Evolutionary conservation across 2,888 invertebrate genomes (phyloP).

Genomic region (Ichneumoninae sp.): DNA sequence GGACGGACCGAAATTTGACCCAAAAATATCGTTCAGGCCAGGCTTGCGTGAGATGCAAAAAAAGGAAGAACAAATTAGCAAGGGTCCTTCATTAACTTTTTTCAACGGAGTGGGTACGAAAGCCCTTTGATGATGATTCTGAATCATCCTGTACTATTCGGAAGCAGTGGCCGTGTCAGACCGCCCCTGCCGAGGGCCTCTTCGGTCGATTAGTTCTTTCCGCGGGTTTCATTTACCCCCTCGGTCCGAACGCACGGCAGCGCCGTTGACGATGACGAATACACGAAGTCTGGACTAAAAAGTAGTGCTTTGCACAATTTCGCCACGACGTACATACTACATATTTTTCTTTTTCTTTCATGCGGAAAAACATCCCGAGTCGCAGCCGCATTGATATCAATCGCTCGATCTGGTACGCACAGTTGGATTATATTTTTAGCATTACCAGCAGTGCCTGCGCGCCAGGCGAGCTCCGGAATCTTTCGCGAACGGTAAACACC

Average conservation of each 20-base stretch:
- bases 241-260: neutral
- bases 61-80: neutral
- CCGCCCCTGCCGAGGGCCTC: slow-evolving; percentile 9
- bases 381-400: neutral
- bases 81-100: neutral
- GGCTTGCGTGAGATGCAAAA: neutral
- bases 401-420: neutral
- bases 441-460: neutral
- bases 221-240: slow-evolving; percentile 48
- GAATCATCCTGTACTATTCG: slow-evolving; percentile 41
- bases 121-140: slow-evolving; percentile 15
- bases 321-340: neutral
- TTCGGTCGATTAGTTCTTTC: slow-evolving; percentile 51
- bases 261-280: slow-evolving; percentile 36
- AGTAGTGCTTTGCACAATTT: neutral
- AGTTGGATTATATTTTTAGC: neutral
- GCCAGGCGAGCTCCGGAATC: neutral
- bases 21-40: neutral
- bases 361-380: neutral
- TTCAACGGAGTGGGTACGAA: neutral
- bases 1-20: neutral
- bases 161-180: slow-evolving; percentile 14
- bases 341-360: neutral
- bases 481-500: neutral
- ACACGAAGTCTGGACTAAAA: slow-evolving; percentile 16